These are phyloP conservation scores for Pegoplata infirma DNA, from an alignment of 2,888 invertebrate species.

Conservation along the genomic window DNA sequence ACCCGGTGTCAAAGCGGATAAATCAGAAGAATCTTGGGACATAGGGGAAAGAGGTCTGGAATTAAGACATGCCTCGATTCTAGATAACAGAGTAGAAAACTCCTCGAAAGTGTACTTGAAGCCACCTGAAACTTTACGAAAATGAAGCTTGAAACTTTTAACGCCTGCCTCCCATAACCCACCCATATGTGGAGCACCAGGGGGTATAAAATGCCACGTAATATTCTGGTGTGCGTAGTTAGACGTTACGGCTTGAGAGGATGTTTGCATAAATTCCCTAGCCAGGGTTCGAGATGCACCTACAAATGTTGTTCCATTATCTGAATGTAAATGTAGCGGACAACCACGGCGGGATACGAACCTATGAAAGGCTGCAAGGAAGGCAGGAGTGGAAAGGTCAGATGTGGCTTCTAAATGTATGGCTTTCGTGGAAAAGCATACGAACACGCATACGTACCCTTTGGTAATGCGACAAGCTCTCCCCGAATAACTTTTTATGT, in stretches of 20 bases:
- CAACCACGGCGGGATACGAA: neutral
- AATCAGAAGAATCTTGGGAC: slow-evolving; percentile 3
- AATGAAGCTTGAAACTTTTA: too few species aligned
- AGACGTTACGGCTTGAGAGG: neutral
- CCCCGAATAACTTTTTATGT: neutral
- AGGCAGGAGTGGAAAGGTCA: too few species aligned
- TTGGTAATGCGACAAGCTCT: neutral
- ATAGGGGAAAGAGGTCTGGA: too few species aligned
- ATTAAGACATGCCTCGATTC: too few species aligned
- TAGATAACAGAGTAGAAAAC: neutral
- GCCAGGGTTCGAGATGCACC: too few species aligned
- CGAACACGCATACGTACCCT: slow-evolving; percentile 4
- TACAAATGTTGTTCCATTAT: too few species aligned
- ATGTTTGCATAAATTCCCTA: neutral
- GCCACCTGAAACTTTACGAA: neutral
- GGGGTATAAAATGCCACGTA: too few species aligned
- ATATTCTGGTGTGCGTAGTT: neutral
- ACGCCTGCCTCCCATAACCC: too few species aligned
- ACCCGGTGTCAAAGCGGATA: neutral
- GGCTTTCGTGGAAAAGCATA: too few species aligned
- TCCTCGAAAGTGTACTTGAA: slow-evolving; percentile 21
- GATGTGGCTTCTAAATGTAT: too few species aligned
- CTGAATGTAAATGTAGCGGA: too few species aligned
- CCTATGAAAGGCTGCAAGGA: neutral
- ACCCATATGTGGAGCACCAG: too few species aligned